Percentiles rank a stretch among this genome's conserved stretches.
These are phyloP conservation scores for Netelia virgata DNA, from an alignment of 2,888 invertebrate species.

Conservation along the genomic window DNA sequence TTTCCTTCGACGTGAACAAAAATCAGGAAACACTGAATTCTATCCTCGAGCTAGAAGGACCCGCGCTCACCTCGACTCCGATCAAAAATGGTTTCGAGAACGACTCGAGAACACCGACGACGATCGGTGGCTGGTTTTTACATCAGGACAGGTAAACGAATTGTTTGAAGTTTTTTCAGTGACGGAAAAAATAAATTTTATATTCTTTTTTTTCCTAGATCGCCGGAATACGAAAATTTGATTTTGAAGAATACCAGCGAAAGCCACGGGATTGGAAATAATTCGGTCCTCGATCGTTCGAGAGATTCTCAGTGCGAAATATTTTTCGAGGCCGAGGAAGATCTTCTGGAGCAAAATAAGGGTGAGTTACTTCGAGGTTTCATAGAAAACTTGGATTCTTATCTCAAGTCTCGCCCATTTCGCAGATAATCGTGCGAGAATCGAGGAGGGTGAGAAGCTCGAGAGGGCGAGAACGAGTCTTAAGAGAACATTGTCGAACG, in stretches of 20 bases:
- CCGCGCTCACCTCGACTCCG: slow-evolving; percentile 70
- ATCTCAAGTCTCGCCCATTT: slow-evolving; percentile 62
- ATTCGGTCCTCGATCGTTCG: slow-evolving; percentile 31
- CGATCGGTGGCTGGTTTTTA: slow-evolving; percentile 74
- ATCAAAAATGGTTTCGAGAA: slow-evolving; percentile 69
- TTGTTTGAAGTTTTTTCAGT: neutral
- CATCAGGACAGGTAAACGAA: slow-evolving; percentile 65
- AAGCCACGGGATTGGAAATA: slow-evolving; percentile 23
- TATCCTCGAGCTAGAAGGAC: slow-evolving; percentile 51
- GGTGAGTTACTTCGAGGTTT: slow-evolving; percentile 39
- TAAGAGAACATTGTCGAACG: slow-evolving; percentile 77
- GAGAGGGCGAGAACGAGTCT: slow-evolving; percentile 70
- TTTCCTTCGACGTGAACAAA: slow-evolving; percentile 57
- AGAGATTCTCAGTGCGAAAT: slow-evolving; percentile 63
- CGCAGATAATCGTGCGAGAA: slow-evolving; percentile 73
- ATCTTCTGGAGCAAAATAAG: slow-evolving; percentile 35
- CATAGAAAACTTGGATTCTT: neutral
- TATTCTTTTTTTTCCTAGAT: no score
- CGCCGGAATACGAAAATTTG: slow-evolving; percentile 36
- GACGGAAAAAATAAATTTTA: no score
- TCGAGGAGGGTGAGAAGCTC: slow-evolving; percentile 40
- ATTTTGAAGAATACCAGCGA: slow-evolving; percentile 23
- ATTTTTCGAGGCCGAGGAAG: slow-evolving; percentile 67
- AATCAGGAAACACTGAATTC: slow-evolving; percentile 48
- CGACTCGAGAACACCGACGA: slow-evolving; percentile 70